phyloP scores from a whole-genome alignment of 2,888 invertebrate species.

The Scaeva pyrastri region DNA sequence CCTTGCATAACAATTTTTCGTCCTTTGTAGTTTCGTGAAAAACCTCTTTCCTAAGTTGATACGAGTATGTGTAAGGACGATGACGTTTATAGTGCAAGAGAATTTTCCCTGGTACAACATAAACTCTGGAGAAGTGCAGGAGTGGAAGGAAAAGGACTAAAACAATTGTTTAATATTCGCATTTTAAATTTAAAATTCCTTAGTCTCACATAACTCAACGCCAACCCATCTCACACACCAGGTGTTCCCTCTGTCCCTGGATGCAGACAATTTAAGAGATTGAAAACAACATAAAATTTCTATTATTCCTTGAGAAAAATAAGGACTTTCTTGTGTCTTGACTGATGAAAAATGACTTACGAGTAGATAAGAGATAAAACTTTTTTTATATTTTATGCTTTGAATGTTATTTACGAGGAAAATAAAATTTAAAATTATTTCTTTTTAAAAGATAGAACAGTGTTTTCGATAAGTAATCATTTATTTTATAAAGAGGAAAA shows the following conservation, averaged over 20 bases:
- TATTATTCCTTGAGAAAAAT: too few species aligned
- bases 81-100: background rate
- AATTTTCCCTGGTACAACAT: slow-evolving; percentile 2
- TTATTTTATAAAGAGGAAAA: too few species aligned
- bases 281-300: background rate
- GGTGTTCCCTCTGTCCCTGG: background rate
- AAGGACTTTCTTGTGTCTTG: too few species aligned
- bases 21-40: background rate
- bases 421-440: too few species aligned
- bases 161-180: slow-evolving; percentile 5
- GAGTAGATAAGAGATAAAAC: too few species aligned
- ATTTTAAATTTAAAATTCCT: background rate
- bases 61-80: too few species aligned
- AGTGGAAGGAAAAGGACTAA: background rate
- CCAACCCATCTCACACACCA: background rate
- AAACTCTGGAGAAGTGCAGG: background rate
- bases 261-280: background rate
- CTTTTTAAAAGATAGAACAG: too few species aligned
- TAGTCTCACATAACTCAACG: background rate
- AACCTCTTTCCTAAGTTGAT: too few species aligned
- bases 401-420: too few species aligned
- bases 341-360: too few species aligned
- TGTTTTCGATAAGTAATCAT: too few species aligned
- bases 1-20: background rate
- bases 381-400: too few species aligned